Evolutionary conservation across 2,888 invertebrate species (phyloP).

Genomic region (Brassicogethes aeneus): DNA sequence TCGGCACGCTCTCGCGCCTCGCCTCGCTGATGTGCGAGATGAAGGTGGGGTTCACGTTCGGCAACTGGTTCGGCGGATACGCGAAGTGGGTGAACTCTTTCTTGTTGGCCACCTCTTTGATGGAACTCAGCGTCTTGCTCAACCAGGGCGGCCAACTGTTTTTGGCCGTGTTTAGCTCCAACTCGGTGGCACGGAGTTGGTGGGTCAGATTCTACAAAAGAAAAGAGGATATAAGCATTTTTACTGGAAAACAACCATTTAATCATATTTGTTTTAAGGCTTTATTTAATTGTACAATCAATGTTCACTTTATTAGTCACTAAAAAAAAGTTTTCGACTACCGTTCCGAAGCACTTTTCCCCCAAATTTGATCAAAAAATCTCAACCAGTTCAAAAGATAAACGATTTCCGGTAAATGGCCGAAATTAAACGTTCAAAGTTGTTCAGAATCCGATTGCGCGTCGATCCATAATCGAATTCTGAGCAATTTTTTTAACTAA

Average conservation of each 20-base stretch:
- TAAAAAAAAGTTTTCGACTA: no score
- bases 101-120: conserved; percentile 64
- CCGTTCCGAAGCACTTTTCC: no score
- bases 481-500: no score
- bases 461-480: no score
- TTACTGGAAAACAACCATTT: conserved; percentile 15
- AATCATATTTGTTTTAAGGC: conserved; percentile 1
- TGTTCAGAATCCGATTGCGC: no score
- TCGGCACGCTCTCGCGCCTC: conserved; percentile 44
- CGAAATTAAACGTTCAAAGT: no score
- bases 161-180: conserved; percentile 62
- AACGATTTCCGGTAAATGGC: no score
- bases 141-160: conserved; percentile 89
- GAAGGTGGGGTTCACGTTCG: conserved; percentile 33
- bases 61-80: conserved; percentile 21
- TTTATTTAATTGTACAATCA: not conserved
- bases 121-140: conserved; percentile 79
- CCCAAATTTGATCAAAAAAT: no score
- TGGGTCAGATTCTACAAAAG: conserved; percentile 83
- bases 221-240: no score
- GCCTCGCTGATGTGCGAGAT: conserved; percentile 36
- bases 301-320: no score
- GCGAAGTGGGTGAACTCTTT: conserved; percentile 37
- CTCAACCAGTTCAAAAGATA: no score
- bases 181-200: conserved; percentile 72